A percentile compares a stretch with the other conserved stretches of the same genome.
Evolutionary conservation across 35 echinoderm and acorn worm genomes (phyloP).

Genomic region (Heliocidaris erythrogramma): DNA sequence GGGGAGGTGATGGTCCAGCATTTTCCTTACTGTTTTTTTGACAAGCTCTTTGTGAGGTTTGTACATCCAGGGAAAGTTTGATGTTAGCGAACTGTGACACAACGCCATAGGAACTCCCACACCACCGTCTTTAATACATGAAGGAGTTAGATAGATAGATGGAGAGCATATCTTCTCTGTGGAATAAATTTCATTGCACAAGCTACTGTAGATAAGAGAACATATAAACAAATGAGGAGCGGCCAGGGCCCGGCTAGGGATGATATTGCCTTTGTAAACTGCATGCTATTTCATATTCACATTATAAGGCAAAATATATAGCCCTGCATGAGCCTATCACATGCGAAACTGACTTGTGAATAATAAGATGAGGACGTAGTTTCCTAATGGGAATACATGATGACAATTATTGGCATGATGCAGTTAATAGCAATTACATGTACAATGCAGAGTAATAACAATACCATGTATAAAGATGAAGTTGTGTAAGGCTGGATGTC

Average conservation of each 20-base stretch:
- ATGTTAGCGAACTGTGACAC: no score
- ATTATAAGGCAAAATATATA: not conserved
- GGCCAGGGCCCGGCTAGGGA: not conserved
- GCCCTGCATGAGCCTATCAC: not conserved
- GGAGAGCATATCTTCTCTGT: not conserved
- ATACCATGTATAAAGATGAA: not conserved
- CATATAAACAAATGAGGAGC: not conserved
- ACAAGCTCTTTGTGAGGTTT: no score
- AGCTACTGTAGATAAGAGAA: not conserved
- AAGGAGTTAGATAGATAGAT: not conserved
- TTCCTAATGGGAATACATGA: not conserved
- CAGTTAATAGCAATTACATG: not conserved
- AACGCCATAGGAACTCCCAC: not conserved
- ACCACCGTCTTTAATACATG: not conserved
- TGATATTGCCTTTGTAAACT: not conserved
- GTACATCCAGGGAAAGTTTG: no score
- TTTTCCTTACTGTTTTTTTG: no score
- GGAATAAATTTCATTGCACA: not conserved
- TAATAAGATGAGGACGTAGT: not conserved
- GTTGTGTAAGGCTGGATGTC: not conserved
- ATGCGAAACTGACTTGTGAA: not conserved
- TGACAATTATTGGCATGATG: not conserved
- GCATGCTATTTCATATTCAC: constrained; percentile 11
- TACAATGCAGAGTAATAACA: not conserved
- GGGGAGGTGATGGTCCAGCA: no score